phyloP scores from a whole-genome alignment of 2,888 invertebrate genomes.

The Rosalia funebris region DNA sequence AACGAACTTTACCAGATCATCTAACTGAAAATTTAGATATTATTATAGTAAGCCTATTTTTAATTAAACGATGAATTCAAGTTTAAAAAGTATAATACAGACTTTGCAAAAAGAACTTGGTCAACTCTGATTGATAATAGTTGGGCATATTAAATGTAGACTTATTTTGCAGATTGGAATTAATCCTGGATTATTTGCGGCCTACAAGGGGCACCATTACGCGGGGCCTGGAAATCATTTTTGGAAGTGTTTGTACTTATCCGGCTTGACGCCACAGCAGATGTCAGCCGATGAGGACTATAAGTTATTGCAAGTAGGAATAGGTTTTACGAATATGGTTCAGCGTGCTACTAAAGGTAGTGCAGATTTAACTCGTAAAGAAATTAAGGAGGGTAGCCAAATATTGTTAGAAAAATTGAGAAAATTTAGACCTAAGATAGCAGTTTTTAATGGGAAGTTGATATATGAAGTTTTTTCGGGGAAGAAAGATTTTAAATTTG shows the following conservation, averaged over 20 bases:
- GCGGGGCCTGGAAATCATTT: conserved; percentile 99
- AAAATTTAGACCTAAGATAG: conserved; percentile 94
- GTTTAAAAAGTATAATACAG: not conserved
- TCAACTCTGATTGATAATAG: not conserved
- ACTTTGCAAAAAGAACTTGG: not conserved
- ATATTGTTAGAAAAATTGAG: conserved; percentile 89
- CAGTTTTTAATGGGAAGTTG: conserved; percentile 98
- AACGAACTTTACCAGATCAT: conserved; percentile 94
- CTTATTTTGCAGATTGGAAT: conserved; percentile 85
- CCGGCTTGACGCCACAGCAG: conserved; percentile 93
- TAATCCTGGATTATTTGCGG: conserved; percentile 96
- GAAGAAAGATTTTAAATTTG: conserved; percentile 96
- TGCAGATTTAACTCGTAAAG: conserved; percentile 92
- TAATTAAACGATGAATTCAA: conserved; percentile 18
- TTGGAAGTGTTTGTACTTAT: conserved; percentile 97
- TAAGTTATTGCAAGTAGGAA: conserved; percentile 91
- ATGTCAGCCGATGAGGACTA: conserved; percentile 97
- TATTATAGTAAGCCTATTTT: conserved; percentile 87
- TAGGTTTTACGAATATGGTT: conserved; percentile 99
- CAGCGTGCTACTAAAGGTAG: conserved; percentile 94
- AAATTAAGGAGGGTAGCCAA: conserved; percentile 93
- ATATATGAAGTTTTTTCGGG: conserved; percentile 98
- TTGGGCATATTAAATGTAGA: too few relatives aligned
- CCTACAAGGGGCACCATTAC: conserved; percentile 98
- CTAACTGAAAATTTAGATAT: conserved; percentile 94